Evolutionary conservation across 23 tunicate species (phyloP).

Genomic region (Halocynthia aurantium): DNA sequence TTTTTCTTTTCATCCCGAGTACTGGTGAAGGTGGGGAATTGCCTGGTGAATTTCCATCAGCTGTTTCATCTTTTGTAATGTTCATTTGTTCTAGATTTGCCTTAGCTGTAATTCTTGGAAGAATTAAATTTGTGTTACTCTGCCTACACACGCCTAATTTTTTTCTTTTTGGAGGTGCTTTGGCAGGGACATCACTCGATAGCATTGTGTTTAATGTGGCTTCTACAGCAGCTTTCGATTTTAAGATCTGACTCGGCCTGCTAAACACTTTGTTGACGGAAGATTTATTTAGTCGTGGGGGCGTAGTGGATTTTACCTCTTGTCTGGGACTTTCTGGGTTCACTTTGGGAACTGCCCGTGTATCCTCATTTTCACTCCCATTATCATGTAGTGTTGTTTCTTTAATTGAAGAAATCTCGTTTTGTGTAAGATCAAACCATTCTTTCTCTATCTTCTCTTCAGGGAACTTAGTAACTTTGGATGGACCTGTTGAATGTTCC

Average conservation of each 20-base stretch:
- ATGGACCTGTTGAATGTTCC: not conserved
- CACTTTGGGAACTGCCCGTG: not conserved
- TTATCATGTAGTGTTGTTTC: not conserved
- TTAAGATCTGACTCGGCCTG: not conserved
- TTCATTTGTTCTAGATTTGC: not conserved
- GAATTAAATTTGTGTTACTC: not conserved
- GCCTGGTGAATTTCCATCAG: not conserved
- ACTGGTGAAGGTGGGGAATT: conserved; percentile 23
- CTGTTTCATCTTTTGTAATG: not conserved
- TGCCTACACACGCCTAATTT: not conserved
- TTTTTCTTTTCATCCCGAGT: not conserved
- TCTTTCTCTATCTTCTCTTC: conserved; percentile 6
- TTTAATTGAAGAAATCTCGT: not conserved
- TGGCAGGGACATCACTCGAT: not conserved
- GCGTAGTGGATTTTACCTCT: not conserved
- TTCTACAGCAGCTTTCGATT: not conserved
- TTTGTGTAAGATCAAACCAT: conserved; percentile 21
- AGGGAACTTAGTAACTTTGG: not conserved
- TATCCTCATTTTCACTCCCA: too few relatives aligned
- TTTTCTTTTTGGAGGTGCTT: conserved; percentile 12
- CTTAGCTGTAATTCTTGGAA: not conserved
- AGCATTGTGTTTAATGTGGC: conserved; percentile 1
- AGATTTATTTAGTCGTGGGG: not conserved
- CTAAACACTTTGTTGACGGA: not conserved
- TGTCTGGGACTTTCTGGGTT: not conserved